Evolutionary conservation across 2,888 invertebrate genomes (phyloP).

Genomic region (Andricus quercusramuli): DNA sequence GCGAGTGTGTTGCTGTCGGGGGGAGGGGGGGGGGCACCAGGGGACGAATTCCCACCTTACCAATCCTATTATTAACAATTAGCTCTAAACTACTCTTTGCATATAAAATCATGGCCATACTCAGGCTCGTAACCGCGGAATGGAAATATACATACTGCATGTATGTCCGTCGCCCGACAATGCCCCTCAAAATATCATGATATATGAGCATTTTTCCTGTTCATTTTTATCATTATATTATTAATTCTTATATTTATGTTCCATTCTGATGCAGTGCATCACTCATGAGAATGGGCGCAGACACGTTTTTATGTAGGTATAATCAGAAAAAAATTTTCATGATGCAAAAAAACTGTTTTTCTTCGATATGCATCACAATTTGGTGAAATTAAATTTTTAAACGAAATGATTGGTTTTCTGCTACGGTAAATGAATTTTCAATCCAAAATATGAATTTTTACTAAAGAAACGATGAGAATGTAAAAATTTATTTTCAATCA

Average conservation of each 20-base stretch:
- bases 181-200: conserved; percentile 69
- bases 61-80: conserved; percentile 79
- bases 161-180: conserved; percentile 67
- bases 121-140: conserved; percentile 75
- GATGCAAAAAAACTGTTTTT: too few species aligned
- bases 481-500: too few species aligned
- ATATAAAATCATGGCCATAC: conserved; percentile 75
- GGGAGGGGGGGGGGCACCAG: conserved; percentile 53
- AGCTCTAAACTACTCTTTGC: conserved; percentile 78
- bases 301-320: too few species aligned
- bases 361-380: too few species aligned
- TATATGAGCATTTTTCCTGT: conserved; percentile 44
- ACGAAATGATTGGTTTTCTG: too few species aligned
- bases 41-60: conserved; percentile 78
- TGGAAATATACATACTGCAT: conserved; percentile 79
- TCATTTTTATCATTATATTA: conserved; percentile 50
- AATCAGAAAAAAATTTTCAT: too few species aligned
- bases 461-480: too few species aligned
- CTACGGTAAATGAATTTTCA: too few species aligned
- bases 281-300: too few species aligned
- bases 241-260: conserved; percentile 15
- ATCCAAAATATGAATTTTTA: too few species aligned
- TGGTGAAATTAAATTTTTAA: too few species aligned
- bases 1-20: conserved; percentile 51
- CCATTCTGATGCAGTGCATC: neutral